Evolutionary conservation across 1,140 invertebrate genomes (phyloP), one percentile per base, ranked within the genome.

Genomic region (Drosophila orosa): DNA sequence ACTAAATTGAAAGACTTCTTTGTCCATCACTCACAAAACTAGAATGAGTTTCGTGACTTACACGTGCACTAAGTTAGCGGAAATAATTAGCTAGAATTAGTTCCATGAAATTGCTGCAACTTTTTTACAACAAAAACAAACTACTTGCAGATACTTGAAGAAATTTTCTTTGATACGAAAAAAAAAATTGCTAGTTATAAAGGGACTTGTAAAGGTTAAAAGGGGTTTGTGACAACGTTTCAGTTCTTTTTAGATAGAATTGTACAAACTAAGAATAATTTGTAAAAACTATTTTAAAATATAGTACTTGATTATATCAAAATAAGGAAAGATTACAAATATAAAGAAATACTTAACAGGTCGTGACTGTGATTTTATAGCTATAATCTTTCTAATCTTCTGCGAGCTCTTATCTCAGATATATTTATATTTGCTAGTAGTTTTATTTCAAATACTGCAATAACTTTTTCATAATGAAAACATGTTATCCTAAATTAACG

Each of bases 1-100:
- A 58, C 27, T 35, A 75, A 75, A 75, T 75, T 74, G 8, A 37
- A 39, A 35, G 24, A n/a, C 22, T 48, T 29, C 0, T 6, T 6
- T 31, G 13, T 19, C 5, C 13, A n/a, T 50, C 24, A 22, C n/a
- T 17, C 8, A 61, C 5, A n/a, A 65, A 31, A 66, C 31, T 9
- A 31, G 22, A 31, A 54, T 45, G 31, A 13, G 31, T 39, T 12
- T 19, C 15, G 6, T 33, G 39, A 55, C 22, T 25, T 17, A 74
- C 60, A 50, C 5, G 3, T 9, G 27, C 29, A 37, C 4, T 13
- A 35, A 12, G 25, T 15, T 13, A 25, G 13, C 19, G 19, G 13
- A 50, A 40, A 24, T 33, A 19, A 19, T 25, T 12, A 15, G 19
- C 9, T 17, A 5, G 27, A 27, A 31, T 19, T 31, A 15, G 29